These are phyloP conservation scores for Reticulitermes lucifugus DNA, from an alignment of 2,888 invertebrate species.

Conservation along the genomic window DNA sequence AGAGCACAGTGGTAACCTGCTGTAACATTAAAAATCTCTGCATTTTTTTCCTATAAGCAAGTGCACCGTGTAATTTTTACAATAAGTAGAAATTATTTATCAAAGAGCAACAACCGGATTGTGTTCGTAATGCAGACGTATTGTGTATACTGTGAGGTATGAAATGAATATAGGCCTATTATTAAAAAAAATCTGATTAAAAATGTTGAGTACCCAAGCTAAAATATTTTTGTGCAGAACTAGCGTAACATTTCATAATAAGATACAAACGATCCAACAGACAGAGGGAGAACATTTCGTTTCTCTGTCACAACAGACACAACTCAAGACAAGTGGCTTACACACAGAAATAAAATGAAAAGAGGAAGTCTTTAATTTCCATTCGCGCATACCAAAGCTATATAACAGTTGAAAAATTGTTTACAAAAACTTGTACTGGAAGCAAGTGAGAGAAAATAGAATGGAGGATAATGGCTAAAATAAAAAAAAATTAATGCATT, in stretches of 20 bases:
- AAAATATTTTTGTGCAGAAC: no score
- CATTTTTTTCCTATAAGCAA: no score
- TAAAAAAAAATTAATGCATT: conserved; percentile 26
- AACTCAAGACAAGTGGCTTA: neutral
- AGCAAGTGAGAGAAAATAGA: neutral
- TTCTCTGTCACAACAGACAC: neutral
- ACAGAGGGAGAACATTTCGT: neutral
- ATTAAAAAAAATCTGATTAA: no score
- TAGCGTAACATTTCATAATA: neutral
- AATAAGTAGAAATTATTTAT: no score
- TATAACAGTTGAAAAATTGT: conserved; percentile 35
- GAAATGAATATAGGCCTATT: no score
- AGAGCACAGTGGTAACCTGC: no score
- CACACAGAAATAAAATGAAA: neutral
- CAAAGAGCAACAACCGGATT: no score
- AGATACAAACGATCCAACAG: neutral
- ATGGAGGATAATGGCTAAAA: neutral
- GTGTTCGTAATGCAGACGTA: no score
- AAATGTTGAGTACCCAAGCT: no score
- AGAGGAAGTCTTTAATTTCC: conserved; percentile 30
- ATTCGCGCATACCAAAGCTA: conserved; percentile 26
- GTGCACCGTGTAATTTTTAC: no score
- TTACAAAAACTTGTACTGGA: conserved; percentile 40
- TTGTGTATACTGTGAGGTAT: no score
- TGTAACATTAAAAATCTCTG: no score